A percentile compares a stretch with the other conserved stretches of the same genome.
Evolutionary conservation across 2,113 vertebrate species (phyloP).

Genomic region (Platycercus adscitus): DNA sequence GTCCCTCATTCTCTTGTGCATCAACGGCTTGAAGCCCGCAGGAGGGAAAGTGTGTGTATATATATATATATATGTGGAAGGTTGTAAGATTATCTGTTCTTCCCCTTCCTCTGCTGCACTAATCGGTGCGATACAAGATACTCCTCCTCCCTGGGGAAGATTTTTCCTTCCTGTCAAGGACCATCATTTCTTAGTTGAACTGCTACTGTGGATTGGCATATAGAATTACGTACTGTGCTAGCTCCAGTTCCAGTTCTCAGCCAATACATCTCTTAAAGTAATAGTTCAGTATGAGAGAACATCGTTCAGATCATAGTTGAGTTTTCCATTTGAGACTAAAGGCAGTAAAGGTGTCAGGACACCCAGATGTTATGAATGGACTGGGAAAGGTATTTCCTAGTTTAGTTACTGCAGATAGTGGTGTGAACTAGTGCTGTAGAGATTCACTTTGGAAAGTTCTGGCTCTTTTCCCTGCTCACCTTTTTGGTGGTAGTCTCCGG

Average conservation of each 20-base stretch:
- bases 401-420: neutral
- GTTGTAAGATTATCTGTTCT: conserved; percentile 3
- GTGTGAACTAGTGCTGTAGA: neutral
- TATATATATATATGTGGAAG: neutral
- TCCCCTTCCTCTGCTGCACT: neutral
- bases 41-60: neutral
- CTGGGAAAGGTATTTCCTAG: neutral
- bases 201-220: fast-evolving
- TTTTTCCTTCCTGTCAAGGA: neutral
- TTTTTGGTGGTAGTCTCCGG: neutral
- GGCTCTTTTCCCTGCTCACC: neutral
- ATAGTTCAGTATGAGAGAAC: neutral
- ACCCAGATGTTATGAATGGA: neutral
- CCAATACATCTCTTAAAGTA: neutral
- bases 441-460: neutral
- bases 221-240: fast-evolving
- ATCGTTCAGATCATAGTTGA: neutral
- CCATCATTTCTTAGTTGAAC: neutral
- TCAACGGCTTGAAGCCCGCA: neutral
- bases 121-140: neutral
- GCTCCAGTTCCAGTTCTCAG: neutral
- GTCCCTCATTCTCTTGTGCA: neutral
- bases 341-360: neutral
- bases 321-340: neutral
- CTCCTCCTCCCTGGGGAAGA: neutral